phyloP scores from a whole-genome alignment of 2,113 vertebrate species.

The Sinocyclocheilus maitianheensis region DNA sequence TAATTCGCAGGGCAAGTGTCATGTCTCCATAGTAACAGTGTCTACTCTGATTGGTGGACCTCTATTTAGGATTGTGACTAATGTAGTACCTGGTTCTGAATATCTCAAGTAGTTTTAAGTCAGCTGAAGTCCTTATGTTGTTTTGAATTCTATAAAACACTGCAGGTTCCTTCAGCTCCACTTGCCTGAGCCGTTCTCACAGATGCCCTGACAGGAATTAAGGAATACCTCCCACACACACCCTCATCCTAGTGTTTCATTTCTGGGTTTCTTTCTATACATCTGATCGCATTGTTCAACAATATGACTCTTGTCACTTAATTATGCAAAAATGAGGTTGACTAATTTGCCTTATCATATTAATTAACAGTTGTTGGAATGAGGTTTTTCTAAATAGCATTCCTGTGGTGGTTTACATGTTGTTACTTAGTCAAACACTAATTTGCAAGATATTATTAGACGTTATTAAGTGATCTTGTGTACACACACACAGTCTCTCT shows the following conservation, averaged over 20 bases:
- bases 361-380: neutral
- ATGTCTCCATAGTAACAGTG: neutral
- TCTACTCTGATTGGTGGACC: slow-evolving; percentile 10
- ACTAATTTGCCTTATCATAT: neutral
- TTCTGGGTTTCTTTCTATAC: neutral
- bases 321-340: neutral
- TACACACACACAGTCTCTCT: neutral
- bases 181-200: neutral
- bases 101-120: neutral
- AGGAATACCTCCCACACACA: neutral
- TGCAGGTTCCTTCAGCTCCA: neutral
- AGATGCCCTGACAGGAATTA: neutral
- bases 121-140: neutral
- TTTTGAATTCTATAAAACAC: neutral
- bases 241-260: neutral
- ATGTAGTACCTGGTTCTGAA: neutral
- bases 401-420: neutral
- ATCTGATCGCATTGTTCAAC: neutral
- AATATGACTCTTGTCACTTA: neutral
- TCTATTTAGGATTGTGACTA: neutral
- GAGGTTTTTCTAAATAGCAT: neutral
- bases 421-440: neutral
- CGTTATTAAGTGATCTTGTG: neutral
- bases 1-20: neutral
- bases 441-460: slow-evolving; percentile 2